A percentile compares a stretch with the other conserved stretches of the same genome.
These are phyloP conservation scores for Scaptomyza parva DNA, from an alignment of 2,888 invertebrate species.

Conservation along the genomic window DNA sequence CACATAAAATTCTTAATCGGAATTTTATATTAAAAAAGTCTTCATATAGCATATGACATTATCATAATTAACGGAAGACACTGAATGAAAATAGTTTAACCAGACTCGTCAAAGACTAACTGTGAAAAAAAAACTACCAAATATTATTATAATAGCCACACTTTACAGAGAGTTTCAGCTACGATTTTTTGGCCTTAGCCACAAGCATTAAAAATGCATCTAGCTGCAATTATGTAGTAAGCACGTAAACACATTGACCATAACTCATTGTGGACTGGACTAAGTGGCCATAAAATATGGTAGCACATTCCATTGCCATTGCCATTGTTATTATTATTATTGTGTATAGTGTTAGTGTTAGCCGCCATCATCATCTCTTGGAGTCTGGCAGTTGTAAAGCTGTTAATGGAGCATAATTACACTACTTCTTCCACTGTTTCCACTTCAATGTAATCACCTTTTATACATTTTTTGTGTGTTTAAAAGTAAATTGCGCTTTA, in stretches of 20 bases:
- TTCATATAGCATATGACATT: too few species aligned
- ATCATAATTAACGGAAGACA: too few species aligned
- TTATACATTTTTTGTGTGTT: not conserved
- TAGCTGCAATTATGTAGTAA: conserved; percentile 31
- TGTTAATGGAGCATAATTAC: conserved; percentile 40
- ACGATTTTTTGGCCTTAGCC: not conserved
- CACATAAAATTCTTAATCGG: too few species aligned
- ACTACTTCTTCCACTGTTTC: too few species aligned
- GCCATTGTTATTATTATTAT: conserved; percentile 6
- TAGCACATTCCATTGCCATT: conserved; percentile 8
- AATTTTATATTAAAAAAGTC: too few species aligned
- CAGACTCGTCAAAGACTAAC: too few species aligned
- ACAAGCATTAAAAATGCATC: conserved; percentile 47
- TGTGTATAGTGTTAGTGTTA: not conserved
- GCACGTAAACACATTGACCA: conserved; percentile 29
- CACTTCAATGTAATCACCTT: conserved; percentile 1
- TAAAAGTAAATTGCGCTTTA: conserved; percentile 11
- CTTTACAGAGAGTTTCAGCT: not conserved
- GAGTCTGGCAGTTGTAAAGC: conserved; percentile 24
- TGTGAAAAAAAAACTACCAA: not conserved
- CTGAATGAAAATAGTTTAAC: too few species aligned
- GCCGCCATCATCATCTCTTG: not conserved
- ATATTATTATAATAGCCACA: too few species aligned
- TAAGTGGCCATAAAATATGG: conserved; percentile 35
- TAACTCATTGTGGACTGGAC: conserved; percentile 16